A percentile compares a stretch with the other conserved stretches of the same genome.
Conservation (phyloP, 2,888 invertebrate species). For the Lucinisca nassula region DNA sequence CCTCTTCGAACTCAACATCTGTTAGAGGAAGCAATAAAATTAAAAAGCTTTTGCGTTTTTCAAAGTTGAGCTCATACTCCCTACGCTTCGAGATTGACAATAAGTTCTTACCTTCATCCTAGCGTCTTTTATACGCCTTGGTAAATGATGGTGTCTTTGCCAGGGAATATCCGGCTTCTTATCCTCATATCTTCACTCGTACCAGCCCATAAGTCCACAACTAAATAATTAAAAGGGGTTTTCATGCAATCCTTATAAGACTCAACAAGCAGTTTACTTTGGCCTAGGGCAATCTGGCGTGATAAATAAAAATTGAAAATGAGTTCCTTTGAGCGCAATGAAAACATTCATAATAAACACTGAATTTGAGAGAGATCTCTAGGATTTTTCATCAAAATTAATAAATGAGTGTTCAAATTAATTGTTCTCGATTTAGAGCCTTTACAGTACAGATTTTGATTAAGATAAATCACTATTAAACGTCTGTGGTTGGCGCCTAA, state of each 20-base stretch:
- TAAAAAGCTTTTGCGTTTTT: no score
- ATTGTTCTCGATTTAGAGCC: background rate
- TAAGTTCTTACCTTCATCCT: no score
- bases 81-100: no score
- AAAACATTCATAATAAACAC: no score
- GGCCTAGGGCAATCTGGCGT: background rate
- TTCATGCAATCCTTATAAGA: background rate
- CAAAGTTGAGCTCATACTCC: no score
- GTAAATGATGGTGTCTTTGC: background rate
- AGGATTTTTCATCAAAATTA: background rate
- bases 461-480: background rate
- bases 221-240: background rate
- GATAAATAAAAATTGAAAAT: no score
- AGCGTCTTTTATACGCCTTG: background rate
- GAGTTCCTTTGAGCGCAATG: no score
- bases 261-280: background rate
- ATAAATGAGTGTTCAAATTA: background rate
- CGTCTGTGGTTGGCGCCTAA: background rate
- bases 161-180: background rate
- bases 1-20: no score
- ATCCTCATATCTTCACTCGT: background rate
- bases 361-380: background rate
- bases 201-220: background rate
- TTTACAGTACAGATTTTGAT: background rate
- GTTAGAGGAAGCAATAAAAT: no score